Evolutionary conservation across 2,888 invertebrate genomes (phyloP), one percentile per base, ranked within the genome.

Genomic region (Mellilla xanthometata): DNA sequence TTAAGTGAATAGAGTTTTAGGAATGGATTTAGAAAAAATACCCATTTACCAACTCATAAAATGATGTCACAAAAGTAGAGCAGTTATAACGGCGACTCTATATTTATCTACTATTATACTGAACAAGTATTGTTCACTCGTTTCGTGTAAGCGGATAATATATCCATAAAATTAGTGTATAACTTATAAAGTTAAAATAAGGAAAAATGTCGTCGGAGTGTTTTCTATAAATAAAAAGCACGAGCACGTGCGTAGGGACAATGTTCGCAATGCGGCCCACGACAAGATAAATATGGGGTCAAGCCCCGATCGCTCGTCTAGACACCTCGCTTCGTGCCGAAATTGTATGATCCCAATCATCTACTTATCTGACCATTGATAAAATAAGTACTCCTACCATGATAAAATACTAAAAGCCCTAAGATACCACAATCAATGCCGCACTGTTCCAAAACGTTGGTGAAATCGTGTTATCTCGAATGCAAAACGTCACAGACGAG

Each of bases 181-280:
- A n/a, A n/a, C n/a, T n/a, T 19, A 19, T 3, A 5, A 19, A 6
- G 6, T 19, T 19, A 19, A 5, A 3, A 5, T 19, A 6, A 19
- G 15, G 6, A 19, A 19, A 19, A 19, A 3, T 19, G 22, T 38
- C 22, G n/a, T 9, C 60, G 60, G 64, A 66, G 58, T 63, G 64
- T 49, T n/a, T n/a, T 75, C 73, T 77, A 79, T 72, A 74, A 76
- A 65, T 77, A 78, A 57, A 53, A 43, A 35, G 10, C 10, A n/a
- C 36, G 27, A 72, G 79, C 87, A 86, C 86, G 86, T 85, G 84
- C 68, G 63, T 58, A 72, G 73, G 76, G 73, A 78, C 78, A 76
- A 65, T 71, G 76, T 71, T 70, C 75, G 59, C 56, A 41, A 39
- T 32, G 38, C 41, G 15, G 36, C 32, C 36, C 65, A 56, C 62